Conservation (phyloP, 1,140 invertebrate genomes). For the Eufriesea mexicana region DNA sequence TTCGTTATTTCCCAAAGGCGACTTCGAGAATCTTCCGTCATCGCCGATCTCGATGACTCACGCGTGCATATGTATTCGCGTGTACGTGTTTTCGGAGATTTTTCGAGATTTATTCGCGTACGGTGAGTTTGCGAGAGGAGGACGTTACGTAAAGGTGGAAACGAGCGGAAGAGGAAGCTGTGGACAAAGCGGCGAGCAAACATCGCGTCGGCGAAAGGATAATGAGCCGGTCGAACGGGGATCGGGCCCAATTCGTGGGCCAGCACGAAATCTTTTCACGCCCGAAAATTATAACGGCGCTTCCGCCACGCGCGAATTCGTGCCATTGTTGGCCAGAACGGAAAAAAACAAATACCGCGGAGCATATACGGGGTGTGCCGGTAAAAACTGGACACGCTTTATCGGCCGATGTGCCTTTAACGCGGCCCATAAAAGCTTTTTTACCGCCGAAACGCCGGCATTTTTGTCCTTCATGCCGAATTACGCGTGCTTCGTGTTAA, state of each 20-base stretch:
- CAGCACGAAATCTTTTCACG: slow-evolving; percentile 37
- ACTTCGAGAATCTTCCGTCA: no score
- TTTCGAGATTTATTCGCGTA: no score
- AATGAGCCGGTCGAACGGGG: slow-evolving; percentile 29
- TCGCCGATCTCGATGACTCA: no score
- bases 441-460: neutral
- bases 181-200: slow-evolving; percentile 7
- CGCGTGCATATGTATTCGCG: no score
- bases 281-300: slow-evolving; percentile 38
- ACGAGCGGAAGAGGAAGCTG: slow-evolving; percentile 21
- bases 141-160: neutral
- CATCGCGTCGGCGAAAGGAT: slow-evolving; percentile 12
- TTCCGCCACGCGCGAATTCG: slow-evolving; percentile 25
- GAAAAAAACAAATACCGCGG: neutral
- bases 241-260: slow-evolving; percentile 2
- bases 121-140: no score
- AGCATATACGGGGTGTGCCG: neutral
- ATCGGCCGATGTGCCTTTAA: slow-evolving; percentile 4
- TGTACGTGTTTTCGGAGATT: no score
- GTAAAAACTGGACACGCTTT: slow-evolving; percentile 1
- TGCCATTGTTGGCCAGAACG: neutral
- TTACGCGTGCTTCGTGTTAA: neutral
- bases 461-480: neutral
- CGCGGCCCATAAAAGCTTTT: neutral
- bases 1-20: no score